Percentiles rank a stretch among this genome's conserved stretches.
These are phyloP conservation scores for Nyctereutes procyonoides DNA, from an alignment of 2,113 vertebrate genomes.

Conservation along the genomic window DNA sequence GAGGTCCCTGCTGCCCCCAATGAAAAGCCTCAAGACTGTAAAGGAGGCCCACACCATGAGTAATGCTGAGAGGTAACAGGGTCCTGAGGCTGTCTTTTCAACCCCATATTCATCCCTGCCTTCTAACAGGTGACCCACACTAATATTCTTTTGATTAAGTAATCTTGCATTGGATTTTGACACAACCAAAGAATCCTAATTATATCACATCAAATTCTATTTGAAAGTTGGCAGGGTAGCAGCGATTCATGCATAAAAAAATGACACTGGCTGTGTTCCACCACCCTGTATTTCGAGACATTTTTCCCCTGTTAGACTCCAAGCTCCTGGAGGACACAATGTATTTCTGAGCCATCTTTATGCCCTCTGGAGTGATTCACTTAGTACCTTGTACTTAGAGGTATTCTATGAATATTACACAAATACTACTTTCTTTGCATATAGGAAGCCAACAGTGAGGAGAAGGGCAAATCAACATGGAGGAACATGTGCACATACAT, in stretches of 20 bases:
- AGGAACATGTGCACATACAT: background rate
- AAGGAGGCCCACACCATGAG: background rate
- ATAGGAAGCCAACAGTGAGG: background rate
- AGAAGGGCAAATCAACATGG: background rate
- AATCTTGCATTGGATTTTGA: background rate
- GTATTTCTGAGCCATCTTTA: background rate
- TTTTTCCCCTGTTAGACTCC: background rate
- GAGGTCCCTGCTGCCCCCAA: background rate
- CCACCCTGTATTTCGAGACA: background rate
- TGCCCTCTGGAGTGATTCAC: background rate
- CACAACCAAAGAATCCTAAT: constrained; percentile 45
- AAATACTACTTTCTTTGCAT: background rate
- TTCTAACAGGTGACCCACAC: background rate
- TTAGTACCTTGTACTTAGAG: background rate
- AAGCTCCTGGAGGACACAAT: background rate
- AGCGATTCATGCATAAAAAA: background rate
- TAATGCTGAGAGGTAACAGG: background rate
- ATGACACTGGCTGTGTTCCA: background rate
- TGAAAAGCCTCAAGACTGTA: background rate
- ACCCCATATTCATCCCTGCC: background rate
- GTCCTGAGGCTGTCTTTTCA: background rate
- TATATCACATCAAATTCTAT: background rate
- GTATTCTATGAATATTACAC: constrained; percentile 39
- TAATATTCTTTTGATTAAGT: background rate
- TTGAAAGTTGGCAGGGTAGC: background rate